Percentiles rank a stretch among this genome's conserved stretches.
Evolutionary conservation across 2,888 invertebrate species (phyloP).

Genomic region (Polylopha cassiicola): DNA sequence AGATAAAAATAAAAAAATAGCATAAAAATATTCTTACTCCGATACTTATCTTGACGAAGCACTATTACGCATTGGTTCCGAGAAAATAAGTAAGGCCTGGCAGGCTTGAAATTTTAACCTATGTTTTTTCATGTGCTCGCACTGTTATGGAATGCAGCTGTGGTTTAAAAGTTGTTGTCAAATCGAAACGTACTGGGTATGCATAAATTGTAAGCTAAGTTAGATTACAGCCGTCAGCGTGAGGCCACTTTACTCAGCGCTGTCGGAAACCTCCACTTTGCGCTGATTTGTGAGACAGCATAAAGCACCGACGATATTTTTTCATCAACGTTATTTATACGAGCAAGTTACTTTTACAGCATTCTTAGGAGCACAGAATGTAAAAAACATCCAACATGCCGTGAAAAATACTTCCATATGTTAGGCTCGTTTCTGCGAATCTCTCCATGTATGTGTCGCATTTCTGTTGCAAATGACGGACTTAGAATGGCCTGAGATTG

Average conservation of each 20-base stretch:
- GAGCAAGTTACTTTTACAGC: slow-evolving; percentile 56
- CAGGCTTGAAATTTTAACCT: too few relatives aligned
- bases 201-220: slow-evolving; percentile 6
- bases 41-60: too few relatives aligned
- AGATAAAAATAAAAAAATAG: too few relatives aligned
- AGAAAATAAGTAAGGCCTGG: too few relatives aligned
- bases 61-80: too few relatives aligned
- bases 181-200: neutral
- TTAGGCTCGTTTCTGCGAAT: slow-evolving; percentile 39
- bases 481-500: slow-evolving; percentile 28
- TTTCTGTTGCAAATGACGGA: slow-evolving; percentile 35
- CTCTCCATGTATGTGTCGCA: slow-evolving; percentile 34
- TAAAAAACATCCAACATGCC: slow-evolving; percentile 46
- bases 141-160: too few relatives aligned
- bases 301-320: slow-evolving; percentile 49
- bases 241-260: slow-evolving; percentile 40
- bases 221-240: slow-evolving; percentile 39
- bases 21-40: too few relatives aligned
- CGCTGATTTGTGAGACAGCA: slow-evolving; percentile 52
- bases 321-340: slow-evolving; percentile 59
- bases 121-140: too few relatives aligned
- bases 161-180: slow-evolving; percentile 3
- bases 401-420: slow-evolving; percentile 54
- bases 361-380: slow-evolving; percentile 51
- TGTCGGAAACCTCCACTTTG: slow-evolving; percentile 41